Evolutionary conservation across 1,140 invertebrate species (phyloP), one percentile per base, ranked within the genome.

Genomic region (Macrosteles quadrilineatus): DNA sequence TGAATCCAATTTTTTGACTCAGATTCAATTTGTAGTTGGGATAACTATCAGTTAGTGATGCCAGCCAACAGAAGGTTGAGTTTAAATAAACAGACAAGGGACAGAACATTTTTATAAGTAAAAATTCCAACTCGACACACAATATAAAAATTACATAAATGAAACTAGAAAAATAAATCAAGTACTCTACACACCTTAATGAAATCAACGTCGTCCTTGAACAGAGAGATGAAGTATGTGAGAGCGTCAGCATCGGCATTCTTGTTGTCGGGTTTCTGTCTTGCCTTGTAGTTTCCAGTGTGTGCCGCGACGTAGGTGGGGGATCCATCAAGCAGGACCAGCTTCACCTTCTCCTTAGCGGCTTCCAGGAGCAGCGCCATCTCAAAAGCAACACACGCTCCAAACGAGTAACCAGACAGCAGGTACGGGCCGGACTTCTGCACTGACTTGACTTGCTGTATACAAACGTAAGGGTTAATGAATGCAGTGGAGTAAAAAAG

Each of bases 321-420:
- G 1, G 96, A 96, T 21, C 96, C 96, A 82, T 98, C 97, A 47
- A 98, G 82, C 62, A 98, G 84, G 40, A 93, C 86, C n/a, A 95
- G 79, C n/a, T 84, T 82, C 0, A 86, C 83, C 29, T 82, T 80
- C 75, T 91, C 86, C 11, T 87, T 86, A 31, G 79, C 78, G 69
- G 83, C 82, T 79, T 98, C 93, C 29, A 98, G 79, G 76, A 93
- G 88, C 11, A 90, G 74, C 1, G 90, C 91, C 88, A 99, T 98
- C 83, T 98, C 97, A 78, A 97, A 94, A 2, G 93, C 95, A 11
- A 98, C 88, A 69, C 90, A 88, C 9, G 92, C 90, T 55, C 97
- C 97, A 80, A 94, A 98, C 0, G 97, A 98, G 80, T 99, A 99
- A 1, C 96, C 97, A 36, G 91, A 85, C 43, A 99, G 79, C 23